Evolutionary conservation across 2,113 vertebrate genomes (phyloP), one percentile per base, ranked within the genome.

Genomic region (Electrona antarctica): DNA sequence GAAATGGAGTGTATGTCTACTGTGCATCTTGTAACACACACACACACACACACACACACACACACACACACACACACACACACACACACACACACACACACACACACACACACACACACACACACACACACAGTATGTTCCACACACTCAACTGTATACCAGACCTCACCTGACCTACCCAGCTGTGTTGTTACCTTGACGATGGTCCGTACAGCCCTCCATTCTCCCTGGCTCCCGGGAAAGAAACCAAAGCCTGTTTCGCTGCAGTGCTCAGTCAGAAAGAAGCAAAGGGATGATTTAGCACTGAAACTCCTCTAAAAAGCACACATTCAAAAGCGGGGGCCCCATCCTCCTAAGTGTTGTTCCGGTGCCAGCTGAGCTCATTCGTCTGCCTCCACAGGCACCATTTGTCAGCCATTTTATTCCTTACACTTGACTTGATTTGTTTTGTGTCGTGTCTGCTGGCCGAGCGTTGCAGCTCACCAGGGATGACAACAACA

Each of bases 311-410:
- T 12, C 76, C 71, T 68, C 74, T 33, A 29, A 13, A 54, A 54
- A 6, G 51, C 33, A 41, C 33, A 41, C 3, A 41, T 41, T 41
- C 33, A 41, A 6, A 41, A 41, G 33, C 33, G 33, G 33, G 33
- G 33, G 33, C 33, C 33, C 33, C 33, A 21, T 21, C 51, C 70
- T 83, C 74, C 62, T 73, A 54, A 41, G 3, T 78, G 14, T 71
- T 80, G 82, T 69, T 65, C 8, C 28, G 11, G 55, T 1, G 77
- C 84, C 86, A 84, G 13, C 67, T 79, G 62, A 84, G 64, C 69
- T 69, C 46, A 56, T 85, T 84, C 71, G 69, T 75, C 15, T 84
- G 58, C 77, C 45, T 77, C 49, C 11, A 33, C 57, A 33, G 72
- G 60, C 60, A 48, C 29, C 33, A 8, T 14, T 21, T 47, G 72